Base-by-base conservation (phyloP, 2,888 invertebrate genomes). In the Drosophila acutilabella region DNA sequence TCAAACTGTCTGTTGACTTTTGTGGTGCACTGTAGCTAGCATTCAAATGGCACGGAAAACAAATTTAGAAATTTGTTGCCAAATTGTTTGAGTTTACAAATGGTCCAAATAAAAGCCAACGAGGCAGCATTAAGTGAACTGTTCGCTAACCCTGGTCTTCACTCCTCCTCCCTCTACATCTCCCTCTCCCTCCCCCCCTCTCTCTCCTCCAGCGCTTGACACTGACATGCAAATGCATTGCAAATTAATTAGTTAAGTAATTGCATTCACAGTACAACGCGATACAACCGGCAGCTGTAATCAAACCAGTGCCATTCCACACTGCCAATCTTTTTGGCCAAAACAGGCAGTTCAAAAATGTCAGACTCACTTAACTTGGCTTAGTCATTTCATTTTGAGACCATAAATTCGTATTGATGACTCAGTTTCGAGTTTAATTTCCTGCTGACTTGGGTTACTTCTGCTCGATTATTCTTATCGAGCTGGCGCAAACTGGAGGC, bases 191-290 rank as follows among this genome's bases (percentile, higher is more conserved):
- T 36, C 4, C 10, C 6, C 5, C 11, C 18, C 18, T 0, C 13
- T 1, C 33, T 10, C 20, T 14, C n/a, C 10, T 48, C 20, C 64
- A 71, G 54, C 23, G 23, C 23, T 65, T 61, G 83, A 66, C 61
- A 67, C 66, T 69, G 71, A 64, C 66, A 67, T 40, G 51, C 6
- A 69, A 79, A 76, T 81, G 64, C 84, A 87, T 89, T 74, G 69
- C 51, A 68, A 80, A 82, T 89, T 88, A 89, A 89, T 84, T 79
- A 73, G 89, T 81, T 64, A 68, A 77, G 74, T 71, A 68, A 89
- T 73, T 71, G 64, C 57, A 54, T 42, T 44, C 44, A 54, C 20
- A 50, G 14, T 13, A 7, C n/a, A n/a, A n/a, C 30, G 26, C 38
- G 40, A 14, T 41, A 26, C 23, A 30, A 41, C 50, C n/a, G 8